Evolutionary conservation across 2,113 vertebrate species (phyloP), one percentile per base, ranked within the genome.

Genomic region (Neodon shergylaensis): DNA sequence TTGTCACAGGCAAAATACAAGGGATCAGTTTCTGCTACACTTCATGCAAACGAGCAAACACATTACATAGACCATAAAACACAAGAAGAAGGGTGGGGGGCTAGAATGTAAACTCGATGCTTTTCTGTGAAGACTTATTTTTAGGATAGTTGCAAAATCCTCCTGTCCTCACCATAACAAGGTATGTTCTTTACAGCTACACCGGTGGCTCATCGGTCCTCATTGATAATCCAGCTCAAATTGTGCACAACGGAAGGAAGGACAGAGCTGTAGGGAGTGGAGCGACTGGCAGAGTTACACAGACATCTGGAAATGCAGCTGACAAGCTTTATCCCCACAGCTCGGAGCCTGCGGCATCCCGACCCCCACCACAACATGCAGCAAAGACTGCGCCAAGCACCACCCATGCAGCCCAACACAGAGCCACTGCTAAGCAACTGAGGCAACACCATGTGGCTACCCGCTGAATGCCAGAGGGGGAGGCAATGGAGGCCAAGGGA

Each of bases 401-500:
- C 97, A 88, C 98, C 98, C 98, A 98, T 98, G 98, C 98, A 99
- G 89, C 97, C 97, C 98, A 92, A 97, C 98, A 98, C 97, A 97
- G 97, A 98, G 98, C 98, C 86, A 97, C 84, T 8, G 91, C 97
- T 39, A 68, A 96, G 96, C 97, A 61, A 79, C 88, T 89, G 63
- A 58, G 42, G 95, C 94, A 78, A 49, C 2, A 16, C 1, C 22
- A 26, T 28, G 39, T 68, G 65, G 94, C 94, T 91, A 44, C 81
- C 94, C 97, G 66, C 0, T 72, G 58, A 95, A 90, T 4, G 97
- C 97, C 97, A 96, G 26, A 91, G 82, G 94, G 92, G 96, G 85
- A 73, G 4, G 2, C 97, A 72, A 4, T 89, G 33, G 61, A 63
- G 90, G 66, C 63, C 31, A 66, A 92, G 87, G 94, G 90, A 78